Evolutionary conservation across 2,797 vertebrate species (phyloP).

Genomic region (Dendrocincla tyrannina): DNA sequence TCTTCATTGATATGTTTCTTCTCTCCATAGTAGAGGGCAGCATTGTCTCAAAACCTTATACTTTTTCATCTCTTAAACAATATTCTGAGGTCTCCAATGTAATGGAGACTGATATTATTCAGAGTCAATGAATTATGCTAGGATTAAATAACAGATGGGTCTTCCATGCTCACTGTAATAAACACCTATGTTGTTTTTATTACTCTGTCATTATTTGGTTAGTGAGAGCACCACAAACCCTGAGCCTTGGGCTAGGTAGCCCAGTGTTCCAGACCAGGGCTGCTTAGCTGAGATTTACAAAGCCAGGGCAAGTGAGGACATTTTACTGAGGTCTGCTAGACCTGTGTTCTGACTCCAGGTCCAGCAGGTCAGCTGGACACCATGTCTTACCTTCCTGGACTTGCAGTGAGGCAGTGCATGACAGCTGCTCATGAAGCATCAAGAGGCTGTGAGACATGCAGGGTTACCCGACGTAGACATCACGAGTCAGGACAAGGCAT

Average conservation of each 20-base stretch:
- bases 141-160: neutral
- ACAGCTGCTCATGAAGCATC: neutral
- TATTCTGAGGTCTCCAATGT: neutral
- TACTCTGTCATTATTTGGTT: neutral
- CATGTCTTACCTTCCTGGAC: neutral
- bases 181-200: neutral
- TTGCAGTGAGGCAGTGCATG: neutral
- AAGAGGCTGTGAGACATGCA: neutral
- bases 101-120: neutral
- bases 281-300: neutral
- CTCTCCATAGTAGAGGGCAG: neutral
- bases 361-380: neutral
- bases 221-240: neutral
- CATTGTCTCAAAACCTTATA: neutral
- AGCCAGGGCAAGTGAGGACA: rapidly evolving
- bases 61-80: neutral
- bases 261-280: neutral
- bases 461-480: neutral
- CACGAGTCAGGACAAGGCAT: neutral
- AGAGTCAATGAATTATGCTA: neutral
- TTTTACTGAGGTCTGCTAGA: neutral
- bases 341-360: neutral
- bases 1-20: neutral
- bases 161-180: neutral
- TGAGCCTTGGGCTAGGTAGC: neutral